Percentiles rank a stretch among this genome's conserved stretches.
Conservation (phyloP, 2,113 vertebrate species). For the Coptodon bakossiorum region DNA sequence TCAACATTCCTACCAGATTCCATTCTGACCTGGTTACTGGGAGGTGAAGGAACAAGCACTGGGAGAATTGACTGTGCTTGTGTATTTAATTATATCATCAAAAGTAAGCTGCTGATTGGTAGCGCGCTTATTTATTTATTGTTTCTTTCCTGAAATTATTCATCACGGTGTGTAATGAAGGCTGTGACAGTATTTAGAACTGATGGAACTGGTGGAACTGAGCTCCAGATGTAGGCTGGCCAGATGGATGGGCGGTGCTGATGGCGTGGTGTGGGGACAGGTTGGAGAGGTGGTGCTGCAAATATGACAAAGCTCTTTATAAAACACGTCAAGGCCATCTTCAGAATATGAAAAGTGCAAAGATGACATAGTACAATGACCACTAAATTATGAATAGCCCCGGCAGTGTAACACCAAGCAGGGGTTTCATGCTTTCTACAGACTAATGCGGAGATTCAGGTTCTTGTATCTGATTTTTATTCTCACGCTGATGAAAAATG, state of each 20-base stretch:
- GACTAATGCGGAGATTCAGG: background rate
- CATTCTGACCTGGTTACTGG: conserved; percentile 1
- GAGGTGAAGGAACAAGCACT: background rate
- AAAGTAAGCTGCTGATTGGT: background rate
- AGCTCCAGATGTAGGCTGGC: background rate
- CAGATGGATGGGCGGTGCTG: background rate
- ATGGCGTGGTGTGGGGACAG: background rate
- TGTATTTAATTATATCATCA: background rate
- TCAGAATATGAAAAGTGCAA: background rate
- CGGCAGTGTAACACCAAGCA: background rate
- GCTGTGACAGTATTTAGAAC: background rate
- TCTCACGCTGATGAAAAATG: background rate
- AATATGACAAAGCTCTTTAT: background rate
- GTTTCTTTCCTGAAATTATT: background rate
- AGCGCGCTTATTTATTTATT: background rate
- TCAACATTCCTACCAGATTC: conserved; percentile 25
- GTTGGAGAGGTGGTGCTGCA: background rate
- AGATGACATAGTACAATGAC: conserved; percentile 43
- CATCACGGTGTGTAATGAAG: background rate
- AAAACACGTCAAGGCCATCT: conserved; percentile 35
- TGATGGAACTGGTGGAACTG: background rate
- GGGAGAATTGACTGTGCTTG: background rate
- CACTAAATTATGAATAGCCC: conserved; percentile 37
- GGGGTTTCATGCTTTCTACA: conserved; percentile 12
- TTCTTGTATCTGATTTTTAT: background rate